Percentiles rank a stretch among this genome's conserved stretches.
Evolutionary conservation across 2,797 vertebrate genomes (phyloP).

Genomic region (Sebastes melanostomus): DNA sequence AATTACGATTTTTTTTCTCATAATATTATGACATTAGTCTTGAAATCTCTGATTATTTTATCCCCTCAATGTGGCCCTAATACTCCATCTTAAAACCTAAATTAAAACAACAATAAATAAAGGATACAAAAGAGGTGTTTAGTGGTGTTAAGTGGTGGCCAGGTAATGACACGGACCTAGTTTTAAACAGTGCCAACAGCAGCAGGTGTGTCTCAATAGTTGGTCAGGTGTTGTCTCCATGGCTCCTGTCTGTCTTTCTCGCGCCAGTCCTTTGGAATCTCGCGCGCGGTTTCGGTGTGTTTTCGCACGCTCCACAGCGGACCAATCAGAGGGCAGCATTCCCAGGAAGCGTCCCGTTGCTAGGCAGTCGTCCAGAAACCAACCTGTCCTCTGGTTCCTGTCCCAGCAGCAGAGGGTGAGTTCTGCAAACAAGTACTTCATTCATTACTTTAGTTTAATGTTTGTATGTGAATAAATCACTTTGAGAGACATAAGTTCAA

Average conservation of each 20-base stretch:
- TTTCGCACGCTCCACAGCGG: slow-evolving; percentile 24
- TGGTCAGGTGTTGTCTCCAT: background rate
- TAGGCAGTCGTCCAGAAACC: slow-evolving; percentile 35
- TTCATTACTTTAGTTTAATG: background rate
- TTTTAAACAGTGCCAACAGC: background rate
- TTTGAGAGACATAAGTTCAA: background rate
- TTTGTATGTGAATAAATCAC: background rate
- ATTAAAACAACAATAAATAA: background rate
- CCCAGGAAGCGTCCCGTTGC: slow-evolving; percentile 64
- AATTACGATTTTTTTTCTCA: too few species aligned
- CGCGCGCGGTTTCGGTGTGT: slow-evolving; percentile 43
- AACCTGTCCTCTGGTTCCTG: background rate
- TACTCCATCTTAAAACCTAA: too few species aligned
- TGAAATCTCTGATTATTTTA: too few species aligned
- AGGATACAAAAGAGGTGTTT: background rate
- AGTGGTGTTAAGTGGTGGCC: background rate
- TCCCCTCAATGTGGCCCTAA: too few species aligned
- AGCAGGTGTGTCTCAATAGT: background rate
- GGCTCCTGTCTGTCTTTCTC: slow-evolving; percentile 1
- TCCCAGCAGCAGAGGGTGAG: slow-evolving; percentile 47
- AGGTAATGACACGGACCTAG: background rate
- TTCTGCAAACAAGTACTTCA: background rate
- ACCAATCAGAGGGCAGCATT: slow-evolving; percentile 62
- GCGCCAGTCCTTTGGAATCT: slow-evolving; percentile 61
- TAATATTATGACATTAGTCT: too few species aligned